These are phyloP conservation scores for Nephrotoma flavescens DNA, from an alignment of 2,888 invertebrate genomes.

Conservation along the genomic window DNA sequence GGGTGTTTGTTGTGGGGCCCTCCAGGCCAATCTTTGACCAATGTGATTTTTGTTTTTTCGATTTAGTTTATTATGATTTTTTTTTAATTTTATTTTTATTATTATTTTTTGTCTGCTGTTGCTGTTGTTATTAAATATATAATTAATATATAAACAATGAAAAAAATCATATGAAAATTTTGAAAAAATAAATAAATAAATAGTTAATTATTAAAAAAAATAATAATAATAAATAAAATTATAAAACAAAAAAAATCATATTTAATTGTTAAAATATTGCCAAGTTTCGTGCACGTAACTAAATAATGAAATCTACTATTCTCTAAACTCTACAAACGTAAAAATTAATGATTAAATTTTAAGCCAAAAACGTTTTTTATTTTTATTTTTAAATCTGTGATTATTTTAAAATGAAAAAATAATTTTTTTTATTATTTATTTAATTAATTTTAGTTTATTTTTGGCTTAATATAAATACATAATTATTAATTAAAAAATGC, in stretches of 20 bases:
- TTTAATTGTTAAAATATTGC: not conserved
- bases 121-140: not conserved
- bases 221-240: not conserved
- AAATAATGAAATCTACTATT: not conserved
- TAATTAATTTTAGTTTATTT: not conserved
- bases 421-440: not conserved
- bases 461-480: not conserved
- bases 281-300: not conserved
- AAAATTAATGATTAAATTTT: not conserved
- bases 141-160: not conserved
- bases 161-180: not conserved
- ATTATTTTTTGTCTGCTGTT: not conserved
- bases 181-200: not conserved
- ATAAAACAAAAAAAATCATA: not conserved
- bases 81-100: not conserved
- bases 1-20: slow-evolving; percentile 4
- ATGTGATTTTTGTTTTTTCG: not conserved
- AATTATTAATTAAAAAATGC: not conserved
- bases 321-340: not conserved
- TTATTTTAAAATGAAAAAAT: not conserved
- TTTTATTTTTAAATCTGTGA: not conserved
- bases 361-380: not conserved
- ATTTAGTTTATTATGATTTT: not conserved
- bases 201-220: not conserved
- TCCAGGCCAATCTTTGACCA: slow-evolving; percentile 7